These are phyloP conservation scores for Clytia hemisphaerica DNA, from an alignment of 30 jellyfish, hydroid and myxozoan species.

Conservation along the genomic window DNA sequence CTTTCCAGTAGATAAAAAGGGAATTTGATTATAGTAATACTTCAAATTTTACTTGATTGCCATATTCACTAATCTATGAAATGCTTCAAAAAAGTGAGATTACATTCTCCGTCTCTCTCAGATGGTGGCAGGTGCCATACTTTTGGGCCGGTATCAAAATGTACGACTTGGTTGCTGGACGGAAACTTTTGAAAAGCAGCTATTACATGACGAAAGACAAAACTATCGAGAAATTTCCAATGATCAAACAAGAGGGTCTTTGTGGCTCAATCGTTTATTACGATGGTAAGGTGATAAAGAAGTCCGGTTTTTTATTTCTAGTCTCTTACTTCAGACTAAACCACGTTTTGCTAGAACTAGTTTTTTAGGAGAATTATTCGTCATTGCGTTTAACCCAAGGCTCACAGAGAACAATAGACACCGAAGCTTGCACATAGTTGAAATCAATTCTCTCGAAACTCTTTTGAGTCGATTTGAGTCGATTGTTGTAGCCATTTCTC, in stretches of 20 bases:
- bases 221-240: slow-evolving; percentile 78
- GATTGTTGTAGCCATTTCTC: no score
- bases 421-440: no score
- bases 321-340: no score
- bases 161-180: slow-evolving; percentile 97
- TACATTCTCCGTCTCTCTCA: no score
- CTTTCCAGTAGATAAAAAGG: no score
- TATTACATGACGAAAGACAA: slow-evolving; percentile 61
- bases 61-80: not conserved
- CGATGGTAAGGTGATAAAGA: slow-evolving; percentile 85
- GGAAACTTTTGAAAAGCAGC: slow-evolving; percentile 73
- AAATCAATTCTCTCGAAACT: no score
- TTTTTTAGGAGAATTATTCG: not conserved
- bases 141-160: slow-evolving; percentile 94
- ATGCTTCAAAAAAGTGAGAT: no score
- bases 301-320: not conserved
- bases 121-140: slow-evolving; percentile 99
- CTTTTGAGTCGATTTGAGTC: no score
- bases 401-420: no score
- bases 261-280: slow-evolving; percentile 89
- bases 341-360: not conserved
- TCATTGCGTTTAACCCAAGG: no score
- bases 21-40: no score
- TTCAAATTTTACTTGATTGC: no score
- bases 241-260: slow-evolving; percentile 60